Conservation (phyloP, 2,797 vertebrate species). For the Heteromormyrus szaboi region DNA sequence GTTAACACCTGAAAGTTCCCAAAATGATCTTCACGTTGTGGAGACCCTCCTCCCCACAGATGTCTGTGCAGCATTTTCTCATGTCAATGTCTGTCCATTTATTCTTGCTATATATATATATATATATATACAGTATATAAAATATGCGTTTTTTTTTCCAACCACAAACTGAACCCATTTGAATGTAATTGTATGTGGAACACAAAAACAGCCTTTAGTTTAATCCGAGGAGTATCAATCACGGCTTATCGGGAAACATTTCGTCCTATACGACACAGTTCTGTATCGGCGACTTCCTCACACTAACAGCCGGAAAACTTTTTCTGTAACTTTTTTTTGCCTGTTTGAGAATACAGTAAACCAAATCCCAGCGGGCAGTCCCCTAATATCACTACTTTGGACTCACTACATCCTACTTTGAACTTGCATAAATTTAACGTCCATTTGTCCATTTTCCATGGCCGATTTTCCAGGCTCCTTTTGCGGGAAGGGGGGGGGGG, state of each 20-base stretch:
- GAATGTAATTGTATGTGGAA: background rate
- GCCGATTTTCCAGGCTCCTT: background rate
- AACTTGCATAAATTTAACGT: background rate
- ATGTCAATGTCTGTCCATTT: background rate
- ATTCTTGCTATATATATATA: background rate
- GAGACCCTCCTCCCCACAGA: background rate
- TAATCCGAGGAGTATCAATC: background rate
- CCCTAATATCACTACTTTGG: background rate
- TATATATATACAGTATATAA: no score
- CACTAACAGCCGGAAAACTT: background rate
- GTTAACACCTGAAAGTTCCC: background rate
- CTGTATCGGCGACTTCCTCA: background rate
- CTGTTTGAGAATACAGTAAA: background rate
- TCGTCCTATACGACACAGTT: background rate
- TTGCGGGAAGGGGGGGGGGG: background rate
- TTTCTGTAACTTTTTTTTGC: background rate
- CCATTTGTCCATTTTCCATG: background rate
- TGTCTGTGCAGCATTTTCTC: background rate
- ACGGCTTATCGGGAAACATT: background rate
- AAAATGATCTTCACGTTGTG: background rate
- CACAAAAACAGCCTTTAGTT: background rate
- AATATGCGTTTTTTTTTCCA: background rate
- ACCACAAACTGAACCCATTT: background rate
- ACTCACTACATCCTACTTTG: background rate
- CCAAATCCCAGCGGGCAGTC: background rate